These are phyloP conservation scores for Decapterus maruadsi DNA, from an alignment of 2,797 vertebrate species.

Conservation along the genomic window DNA sequence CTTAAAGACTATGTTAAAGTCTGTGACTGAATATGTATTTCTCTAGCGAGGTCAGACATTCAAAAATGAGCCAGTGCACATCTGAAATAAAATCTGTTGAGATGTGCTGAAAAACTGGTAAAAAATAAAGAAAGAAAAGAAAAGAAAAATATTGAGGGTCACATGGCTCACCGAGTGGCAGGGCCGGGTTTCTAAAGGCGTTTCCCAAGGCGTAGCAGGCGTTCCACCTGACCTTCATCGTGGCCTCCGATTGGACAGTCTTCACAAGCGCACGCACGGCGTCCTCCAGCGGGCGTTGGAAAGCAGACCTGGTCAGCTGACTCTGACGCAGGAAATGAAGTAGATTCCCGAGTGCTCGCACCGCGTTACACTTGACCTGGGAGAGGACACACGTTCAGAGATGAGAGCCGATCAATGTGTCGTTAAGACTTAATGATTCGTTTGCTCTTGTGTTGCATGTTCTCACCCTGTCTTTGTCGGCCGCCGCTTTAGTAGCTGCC, in stretches of 20 bases:
- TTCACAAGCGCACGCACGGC: conserved; percentile 91
- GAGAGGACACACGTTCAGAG: background rate
- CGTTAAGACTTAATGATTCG: background rate
- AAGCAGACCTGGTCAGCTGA: conserved; percentile 90
- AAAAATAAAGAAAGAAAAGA: background rate
- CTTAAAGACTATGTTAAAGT: background rate
- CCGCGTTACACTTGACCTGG: conserved; percentile 95
- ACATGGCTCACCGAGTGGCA: conserved; percentile 89
- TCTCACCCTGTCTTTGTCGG: conserved; percentile 94
- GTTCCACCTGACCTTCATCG: conserved; percentile 99
- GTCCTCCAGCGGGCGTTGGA: conserved; percentile 89
- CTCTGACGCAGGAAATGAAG: conserved; percentile 92
- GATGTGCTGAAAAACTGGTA: conserved; percentile 26
- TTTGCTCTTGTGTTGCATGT: background rate
- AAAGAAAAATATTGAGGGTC: too few species aligned
- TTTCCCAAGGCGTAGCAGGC: conserved; percentile 97
- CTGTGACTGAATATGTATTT: background rate
- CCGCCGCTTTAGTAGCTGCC: conserved; percentile 90
- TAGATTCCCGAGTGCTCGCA: conserved; percentile 94
- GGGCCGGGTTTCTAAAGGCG: conserved; percentile 92
- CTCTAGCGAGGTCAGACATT: background rate
- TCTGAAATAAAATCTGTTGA: conserved; percentile 26
- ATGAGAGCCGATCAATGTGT: background rate
- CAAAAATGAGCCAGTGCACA: background rate
- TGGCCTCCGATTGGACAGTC: conserved; percentile 92